Evolutionary conservation across 2,113 vertebrate species (phyloP).

Genomic region (Urocitellus parryii): DNA sequence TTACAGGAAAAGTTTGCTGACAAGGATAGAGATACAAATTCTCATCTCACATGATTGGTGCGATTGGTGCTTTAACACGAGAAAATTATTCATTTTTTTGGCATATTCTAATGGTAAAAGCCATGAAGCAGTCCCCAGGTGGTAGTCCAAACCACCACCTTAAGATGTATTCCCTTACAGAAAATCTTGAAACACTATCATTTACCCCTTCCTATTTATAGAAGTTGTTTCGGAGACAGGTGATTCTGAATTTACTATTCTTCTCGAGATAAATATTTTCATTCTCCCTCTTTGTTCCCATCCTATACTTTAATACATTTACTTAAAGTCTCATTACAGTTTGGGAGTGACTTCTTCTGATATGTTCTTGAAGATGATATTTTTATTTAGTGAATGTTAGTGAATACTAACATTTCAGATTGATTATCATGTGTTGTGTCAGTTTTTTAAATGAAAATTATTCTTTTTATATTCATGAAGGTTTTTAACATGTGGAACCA

Average conservation of each 20-base stretch:
- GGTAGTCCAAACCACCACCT: neutral
- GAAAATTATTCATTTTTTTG: constrained; percentile 9
- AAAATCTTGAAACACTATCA: neutral
- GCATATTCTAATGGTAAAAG: constrained; percentile 11
- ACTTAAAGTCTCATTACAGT: constrained; percentile 9
- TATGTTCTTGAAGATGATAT: constrained; percentile 23
- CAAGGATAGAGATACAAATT: neutral
- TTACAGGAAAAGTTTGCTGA: neutral
- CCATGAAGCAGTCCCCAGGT: neutral
- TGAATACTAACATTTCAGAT: constrained; percentile 48
- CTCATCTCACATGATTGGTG: neutral
- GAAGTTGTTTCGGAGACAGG: neutral
- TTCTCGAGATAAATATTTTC: neutral
- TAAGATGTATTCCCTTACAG: constrained; percentile 1
- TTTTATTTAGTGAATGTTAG: neutral
- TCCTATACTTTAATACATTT: neutral
- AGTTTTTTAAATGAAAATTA: constrained; percentile 63
- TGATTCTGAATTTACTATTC: neutral
- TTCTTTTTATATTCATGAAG: constrained; percentile 82
- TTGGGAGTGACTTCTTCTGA: neutral
- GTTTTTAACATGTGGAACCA: constrained; percentile 92
- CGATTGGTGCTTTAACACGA: neutral
- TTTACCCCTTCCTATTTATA: constrained; percentile 26
- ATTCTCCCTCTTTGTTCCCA: constrained; percentile 37
- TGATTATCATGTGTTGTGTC: constrained; percentile 48